These are phyloP conservation scores for Dolichopus griseipennis DNA, from an alignment of 2,888 invertebrate species.

Conservation along the genomic window DNA sequence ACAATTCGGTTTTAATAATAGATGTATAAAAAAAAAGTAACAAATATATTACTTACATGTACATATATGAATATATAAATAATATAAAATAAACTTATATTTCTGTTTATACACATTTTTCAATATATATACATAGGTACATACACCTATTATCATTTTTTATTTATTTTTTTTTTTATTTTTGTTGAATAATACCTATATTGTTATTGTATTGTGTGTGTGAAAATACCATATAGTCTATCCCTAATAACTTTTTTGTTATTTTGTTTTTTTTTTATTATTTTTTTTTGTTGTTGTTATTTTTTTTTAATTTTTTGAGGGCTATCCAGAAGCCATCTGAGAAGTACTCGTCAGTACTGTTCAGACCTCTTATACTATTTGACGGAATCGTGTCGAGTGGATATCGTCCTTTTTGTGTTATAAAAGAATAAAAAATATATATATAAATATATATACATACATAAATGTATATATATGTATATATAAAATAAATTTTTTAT, in stretches of 20 bases:
- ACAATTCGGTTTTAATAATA: no score
- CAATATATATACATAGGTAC: background rate
- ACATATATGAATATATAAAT: background rate
- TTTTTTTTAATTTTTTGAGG: constrained; percentile 36
- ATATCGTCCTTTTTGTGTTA: constrained; percentile 30
- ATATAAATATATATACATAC: constrained; percentile 14
- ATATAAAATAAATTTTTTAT: no score
- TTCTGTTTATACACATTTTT: background rate
- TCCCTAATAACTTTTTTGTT: background rate
- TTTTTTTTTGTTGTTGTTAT: constrained; percentile 1
- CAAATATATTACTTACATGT: background rate
- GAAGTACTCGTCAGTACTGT: constrained; percentile 46
- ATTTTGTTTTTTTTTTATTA: background rate
- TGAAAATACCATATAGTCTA: constrained; percentile 6
- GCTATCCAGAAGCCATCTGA: constrained; percentile 46
- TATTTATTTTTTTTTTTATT: background rate
- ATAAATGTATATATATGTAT: background rate
- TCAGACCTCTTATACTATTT: constrained; percentile 47
- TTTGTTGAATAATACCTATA: background rate
- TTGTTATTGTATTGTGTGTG: constrained; percentile 4
- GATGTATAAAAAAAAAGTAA: no score
- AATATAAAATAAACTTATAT: background rate
- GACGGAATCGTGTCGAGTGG: constrained; percentile 47
- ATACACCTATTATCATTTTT: background rate
- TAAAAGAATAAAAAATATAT: background rate